A percentile compares a stretch with the other conserved stretches of the same genome.
phyloP scores from a whole-genome alignment of 2,888 invertebrate genomes.

The Mesochorus sp. region DNA sequence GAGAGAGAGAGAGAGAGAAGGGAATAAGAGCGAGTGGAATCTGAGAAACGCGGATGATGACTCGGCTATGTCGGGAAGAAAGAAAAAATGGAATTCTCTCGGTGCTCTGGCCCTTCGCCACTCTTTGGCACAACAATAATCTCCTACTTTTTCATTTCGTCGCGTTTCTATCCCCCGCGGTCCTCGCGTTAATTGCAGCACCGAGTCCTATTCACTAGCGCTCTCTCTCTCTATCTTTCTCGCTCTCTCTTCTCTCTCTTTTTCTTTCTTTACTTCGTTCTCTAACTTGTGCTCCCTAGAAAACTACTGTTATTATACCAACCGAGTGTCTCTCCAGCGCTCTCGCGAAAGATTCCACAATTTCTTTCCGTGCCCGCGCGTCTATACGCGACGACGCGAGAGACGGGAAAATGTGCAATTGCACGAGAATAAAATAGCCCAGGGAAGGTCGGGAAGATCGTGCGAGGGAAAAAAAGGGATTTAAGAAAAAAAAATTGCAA shows the following conservation, averaged over 20 bases:
- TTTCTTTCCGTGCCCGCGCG: constrained; percentile 8
- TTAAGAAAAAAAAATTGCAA: constrained; percentile 5
- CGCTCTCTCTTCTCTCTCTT: too few species aligned
- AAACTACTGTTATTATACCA: constrained; percentile 51
- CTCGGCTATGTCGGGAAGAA: constrained; percentile 11
- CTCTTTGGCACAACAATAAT: constrained; percentile 38
- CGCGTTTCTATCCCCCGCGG: neutral
- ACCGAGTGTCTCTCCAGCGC: constrained; percentile 10
- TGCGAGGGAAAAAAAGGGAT: constrained; percentile 18
- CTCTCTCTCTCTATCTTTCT: too few species aligned
- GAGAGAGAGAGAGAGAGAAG: too few species aligned
- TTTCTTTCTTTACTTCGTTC: too few species aligned
- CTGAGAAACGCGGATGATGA: constrained; percentile 37
- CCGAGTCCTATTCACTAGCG: constrained; percentile 13
- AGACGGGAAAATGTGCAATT: constrained; percentile 22
- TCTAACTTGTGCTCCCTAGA: too few species aligned
- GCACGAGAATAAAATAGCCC: constrained; percentile 13
- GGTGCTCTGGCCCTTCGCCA: constrained; percentile 34
- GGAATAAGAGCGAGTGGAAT: constrained; percentile 1
- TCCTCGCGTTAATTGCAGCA: constrained; percentile 42
- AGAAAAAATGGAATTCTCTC: constrained; percentile 19
- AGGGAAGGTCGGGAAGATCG: constrained; percentile 40
- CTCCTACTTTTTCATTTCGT: constrained; percentile 21
- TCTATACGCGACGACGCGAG: neutral
- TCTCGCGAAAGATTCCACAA: constrained; percentile 20